Evolutionary conservation across 2,888 invertebrate genomes (phyloP).

Genomic region (Eumerus sabulonum): DNA sequence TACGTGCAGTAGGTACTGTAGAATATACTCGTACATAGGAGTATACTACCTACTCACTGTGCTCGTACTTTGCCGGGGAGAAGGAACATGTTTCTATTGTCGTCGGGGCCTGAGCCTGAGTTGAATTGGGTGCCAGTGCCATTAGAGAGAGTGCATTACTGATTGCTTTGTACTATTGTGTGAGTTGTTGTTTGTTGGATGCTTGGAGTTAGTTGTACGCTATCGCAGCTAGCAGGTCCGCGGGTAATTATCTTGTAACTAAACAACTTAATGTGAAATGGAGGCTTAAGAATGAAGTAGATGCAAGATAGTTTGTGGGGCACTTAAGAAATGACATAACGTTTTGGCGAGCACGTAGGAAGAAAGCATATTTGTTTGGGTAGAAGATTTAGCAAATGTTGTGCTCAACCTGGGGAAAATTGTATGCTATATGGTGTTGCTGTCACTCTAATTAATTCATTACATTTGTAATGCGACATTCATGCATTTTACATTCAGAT

Average conservation of each 20-base stretch:
- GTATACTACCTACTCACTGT: too few relatives aligned
- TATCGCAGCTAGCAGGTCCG: conserved; percentile 3
- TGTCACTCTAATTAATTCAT: too few relatives aligned
- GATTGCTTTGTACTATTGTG: conserved; percentile 33
- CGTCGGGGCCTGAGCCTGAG: conserved; percentile 4
- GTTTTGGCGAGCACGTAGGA: too few relatives aligned
- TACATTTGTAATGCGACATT: too few relatives aligned
- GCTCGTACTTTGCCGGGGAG: conserved; percentile 3
- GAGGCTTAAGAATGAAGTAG: background rate
- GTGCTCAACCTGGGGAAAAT: too few relatives aligned
- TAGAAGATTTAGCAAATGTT: too few relatives aligned
- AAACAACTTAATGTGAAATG: conserved; percentile 26
- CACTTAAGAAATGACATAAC: too few relatives aligned
- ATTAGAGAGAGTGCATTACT: conserved; percentile 31
- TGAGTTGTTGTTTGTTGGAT: background rate
- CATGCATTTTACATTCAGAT: too few relatives aligned
- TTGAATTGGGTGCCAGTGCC: conserved; percentile 24
- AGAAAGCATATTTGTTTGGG: too few relatives aligned
- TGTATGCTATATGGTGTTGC: too few relatives aligned
- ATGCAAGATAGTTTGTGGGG: background rate
- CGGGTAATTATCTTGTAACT: conserved; percentile 37
- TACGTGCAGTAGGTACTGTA: conserved; percentile 1
- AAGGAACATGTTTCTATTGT: conserved; percentile 38
- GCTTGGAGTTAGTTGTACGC: conserved; percentile 15
- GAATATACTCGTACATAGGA: too few relatives aligned